These are phyloP conservation scores for Drosophila truncata DNA, from an alignment of 1,140 invertebrate species.

Conservation along the genomic window DNA sequence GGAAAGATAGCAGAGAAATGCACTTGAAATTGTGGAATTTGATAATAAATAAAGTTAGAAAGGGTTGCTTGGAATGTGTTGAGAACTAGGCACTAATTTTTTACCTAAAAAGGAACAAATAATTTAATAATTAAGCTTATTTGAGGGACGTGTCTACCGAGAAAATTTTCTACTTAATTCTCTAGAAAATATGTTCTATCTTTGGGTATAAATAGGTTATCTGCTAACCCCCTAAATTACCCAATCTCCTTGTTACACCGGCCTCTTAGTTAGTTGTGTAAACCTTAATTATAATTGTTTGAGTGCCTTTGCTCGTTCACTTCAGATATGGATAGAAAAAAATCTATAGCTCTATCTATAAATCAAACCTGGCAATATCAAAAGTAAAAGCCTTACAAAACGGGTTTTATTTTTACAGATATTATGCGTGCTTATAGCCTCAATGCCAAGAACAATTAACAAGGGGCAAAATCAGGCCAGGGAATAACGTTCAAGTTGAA, in stretches of 20 bases:
- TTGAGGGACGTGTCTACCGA: background rate
- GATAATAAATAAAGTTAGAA: conserved; percentile 37
- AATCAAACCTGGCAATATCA: conserved; percentile 17
- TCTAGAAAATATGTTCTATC: no score
- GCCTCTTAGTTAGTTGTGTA: background rate
- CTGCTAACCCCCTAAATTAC: background rate
- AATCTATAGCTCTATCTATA: conserved; percentile 10
- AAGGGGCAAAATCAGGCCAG: conserved; percentile 48
- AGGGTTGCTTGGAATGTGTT: background rate
- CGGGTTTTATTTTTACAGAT: conserved; percentile 12
- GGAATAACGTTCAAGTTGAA: conserved; percentile 68
- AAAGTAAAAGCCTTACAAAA: conserved; percentile 56
- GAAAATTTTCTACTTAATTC: background rate
- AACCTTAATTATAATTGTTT: conserved; percentile 11
- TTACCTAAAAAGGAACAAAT: background rate
- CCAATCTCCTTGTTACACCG: background rate
- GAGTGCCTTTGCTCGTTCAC: background rate
- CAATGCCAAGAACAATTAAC: conserved; percentile 51
- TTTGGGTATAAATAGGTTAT: background rate
- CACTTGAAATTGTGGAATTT: conserved; percentile 50
- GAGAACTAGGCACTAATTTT: background rate
- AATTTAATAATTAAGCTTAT: background rate
- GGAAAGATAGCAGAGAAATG: conserved; percentile 56
- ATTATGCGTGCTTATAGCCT: conserved; percentile 20
- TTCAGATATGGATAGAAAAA: background rate